Base-by-base conservation (phyloP, 2,113 vertebrate species). In the Ictalurus furcatus region DNA sequence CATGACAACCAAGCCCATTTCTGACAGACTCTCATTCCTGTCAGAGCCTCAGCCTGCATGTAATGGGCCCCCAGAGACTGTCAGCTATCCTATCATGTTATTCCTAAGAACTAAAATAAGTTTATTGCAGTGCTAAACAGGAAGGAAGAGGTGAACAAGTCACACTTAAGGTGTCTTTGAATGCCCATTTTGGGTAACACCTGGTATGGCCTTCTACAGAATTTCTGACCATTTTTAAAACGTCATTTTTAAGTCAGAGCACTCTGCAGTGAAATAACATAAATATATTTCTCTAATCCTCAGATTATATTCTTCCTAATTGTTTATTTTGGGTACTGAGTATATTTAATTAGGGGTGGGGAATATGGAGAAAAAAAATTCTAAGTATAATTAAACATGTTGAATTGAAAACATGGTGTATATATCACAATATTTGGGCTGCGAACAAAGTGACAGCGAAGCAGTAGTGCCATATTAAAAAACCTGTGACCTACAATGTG, bases 41-140 rank as follows among this genome's bases (percentile, higher is more conserved):
- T 25, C 71, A 73, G 67, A 19, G 67, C 63, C 23, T 34, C 59
- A 67, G 73, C 54, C 81, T 61, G 56, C 59, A 44, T 48, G 73
- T 25, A 8, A 23, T 17, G 67, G 5, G 1, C 13, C 6, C 71
- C 7, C 71, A 0, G 17, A 71, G 67, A 21, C 76, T 16, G 23
- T 81, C 67, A 83, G 12, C 40, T 74, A 81, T 30, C 40, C 44
- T 78, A 23, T 37, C 78, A 65, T 21, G 37, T 80, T 88, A 71
- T 84, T 86, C 48, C 80, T 84, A 52, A 65, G 40, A 69, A 14
- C 13, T 56, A 6, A 86, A 86, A 88, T 76, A n/a, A 37, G 71
- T 88, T 71, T 80, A 91, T 40, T 34, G 80, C 23, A 25, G 63
- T 34, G 54, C 12, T 71, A 56, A 88, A 88, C 86, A 65, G 61